Evolutionary conservation across 1,140 invertebrate genomes (phyloP).

Genomic region (Microplitis demolitor): DNA sequence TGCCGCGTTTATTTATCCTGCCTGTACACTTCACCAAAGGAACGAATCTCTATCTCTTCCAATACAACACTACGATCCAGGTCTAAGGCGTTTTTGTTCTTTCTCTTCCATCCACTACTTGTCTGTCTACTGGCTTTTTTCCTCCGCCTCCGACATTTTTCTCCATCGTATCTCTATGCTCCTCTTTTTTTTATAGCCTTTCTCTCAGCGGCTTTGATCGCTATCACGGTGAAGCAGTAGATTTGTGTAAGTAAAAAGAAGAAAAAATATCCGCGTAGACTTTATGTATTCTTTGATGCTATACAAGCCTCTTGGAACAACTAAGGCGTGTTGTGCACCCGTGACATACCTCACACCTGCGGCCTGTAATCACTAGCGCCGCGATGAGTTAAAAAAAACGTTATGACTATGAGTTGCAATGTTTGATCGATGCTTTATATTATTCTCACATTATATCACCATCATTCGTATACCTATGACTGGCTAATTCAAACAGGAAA

Average conservation of each 20-base stretch:
- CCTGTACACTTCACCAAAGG: conserved; percentile 42
- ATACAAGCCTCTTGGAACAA: neutral
- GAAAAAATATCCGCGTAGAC: too few species aligned
- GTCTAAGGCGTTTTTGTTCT: neutral
- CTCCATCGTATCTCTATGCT: conserved; percentile 33
- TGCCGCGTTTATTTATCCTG: conserved; percentile 60
- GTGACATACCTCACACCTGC: neutral
- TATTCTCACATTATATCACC: too few species aligned
- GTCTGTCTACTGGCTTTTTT: neutral
- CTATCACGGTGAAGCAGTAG: conserved; percentile 21
- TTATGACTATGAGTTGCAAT: too few species aligned
- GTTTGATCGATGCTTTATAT: too few species aligned
- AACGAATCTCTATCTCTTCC: neutral
- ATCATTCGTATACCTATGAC: too few species aligned
- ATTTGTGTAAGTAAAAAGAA: neutral
- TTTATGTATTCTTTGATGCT: neutral
- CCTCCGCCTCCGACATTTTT: conserved; percentile 26
- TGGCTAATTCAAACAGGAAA: too few species aligned
- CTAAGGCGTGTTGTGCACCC: neutral
- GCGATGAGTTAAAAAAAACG: neutral
- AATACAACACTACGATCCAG: neutral
- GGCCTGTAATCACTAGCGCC: neutral
- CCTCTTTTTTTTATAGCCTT: conserved; percentile 32
- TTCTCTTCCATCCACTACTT: neutral
- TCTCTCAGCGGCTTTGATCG: conserved; percentile 33